Base-by-base conservation (phyloP, 1,140 invertebrate species). In the Aphidius ervi region DNA sequence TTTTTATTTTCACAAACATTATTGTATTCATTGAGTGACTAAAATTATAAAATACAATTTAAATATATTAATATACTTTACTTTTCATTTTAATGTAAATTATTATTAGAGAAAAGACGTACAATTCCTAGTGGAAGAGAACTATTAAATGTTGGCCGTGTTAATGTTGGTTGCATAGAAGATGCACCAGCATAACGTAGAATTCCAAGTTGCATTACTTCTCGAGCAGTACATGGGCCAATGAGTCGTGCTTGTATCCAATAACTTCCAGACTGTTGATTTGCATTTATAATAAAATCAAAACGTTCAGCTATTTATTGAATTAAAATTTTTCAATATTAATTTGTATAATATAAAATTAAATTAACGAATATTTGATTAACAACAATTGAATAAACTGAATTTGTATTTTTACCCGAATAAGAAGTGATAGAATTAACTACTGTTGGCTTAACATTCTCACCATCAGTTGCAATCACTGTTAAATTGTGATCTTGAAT, bases 401-500 rank as follows among this genome's bases (percentile, higher is more conserved):
- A 43, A 56, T 20, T 42, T n/a, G 4, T 10, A 56, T 43, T 9
- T 42, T 47, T 63, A 60, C 62, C 62, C 4, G 58, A n/a, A 42
- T 53, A 64, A 10, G 62, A 62, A 3, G 42, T 61, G 3, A 64
- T 53, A 20, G 57, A 61, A 16, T 57, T 40, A 43, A 62, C 59
- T 5, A 9, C 7, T 4, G 43, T 9, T n/a, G 64, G 64, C 31
- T 37, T 9, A 40, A 65, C 5, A 10, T 47, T 5, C 9, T 60
- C 46, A 5, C 82, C 83, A 66, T 87, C 85, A 5, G 75, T 70
- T 0, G 79, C 75, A 40, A 87, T 81, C 0, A 85, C 66, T 8
- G 70, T 74, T 8, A 86, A 40, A 5, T 63, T 71, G 63, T 87
- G 85, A 37, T 74, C 67, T 63, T 86, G 79, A 47, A 87, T 72